Evolutionary conservation across 2,113 vertebrate species (phyloP).

Genomic region (Arvicanthis niloticus): DNA sequence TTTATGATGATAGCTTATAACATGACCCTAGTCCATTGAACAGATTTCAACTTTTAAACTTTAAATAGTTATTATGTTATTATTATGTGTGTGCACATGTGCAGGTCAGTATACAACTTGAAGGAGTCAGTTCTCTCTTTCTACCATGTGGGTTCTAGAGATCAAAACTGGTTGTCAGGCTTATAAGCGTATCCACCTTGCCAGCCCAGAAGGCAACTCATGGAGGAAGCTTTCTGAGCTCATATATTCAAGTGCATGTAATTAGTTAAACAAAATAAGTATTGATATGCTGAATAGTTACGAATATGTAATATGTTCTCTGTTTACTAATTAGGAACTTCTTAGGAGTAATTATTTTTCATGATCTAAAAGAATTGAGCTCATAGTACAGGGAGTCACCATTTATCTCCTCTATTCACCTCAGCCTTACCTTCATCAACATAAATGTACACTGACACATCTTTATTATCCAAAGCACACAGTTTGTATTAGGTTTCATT

Average conservation of each 20-base stretch:
- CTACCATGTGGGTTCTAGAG: not conserved
- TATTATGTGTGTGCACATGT: not conserved
- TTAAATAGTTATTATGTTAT: not conserved
- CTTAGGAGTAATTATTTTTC: not conserved
- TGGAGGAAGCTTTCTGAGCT: constrained; percentile 9
- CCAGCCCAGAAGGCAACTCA: not conserved
- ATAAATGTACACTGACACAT: not conserved
- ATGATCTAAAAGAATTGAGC: constrained; percentile 21
- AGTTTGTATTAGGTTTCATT: not conserved
- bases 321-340: not conserved
- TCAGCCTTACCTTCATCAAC: not conserved
- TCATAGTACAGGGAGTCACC: not conserved
- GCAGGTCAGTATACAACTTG: not conserved
- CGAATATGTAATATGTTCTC: not conserved
- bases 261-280: constrained; percentile 55
- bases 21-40: not conserved
- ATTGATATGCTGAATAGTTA: not conserved
- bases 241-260: constrained; percentile 12
- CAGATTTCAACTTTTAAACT: not conserved
- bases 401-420: not conserved
- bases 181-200: not conserved
- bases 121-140: not conserved
- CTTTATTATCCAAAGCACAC: not conserved
- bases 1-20: constrained; percentile 40
- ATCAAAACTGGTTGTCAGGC: not conserved